Percentiles rank a stretch among this genome's conserved stretches.
Conservation (phyloP, 2,113 vertebrate genomes). For the Sturnus vulgaris region DNA sequence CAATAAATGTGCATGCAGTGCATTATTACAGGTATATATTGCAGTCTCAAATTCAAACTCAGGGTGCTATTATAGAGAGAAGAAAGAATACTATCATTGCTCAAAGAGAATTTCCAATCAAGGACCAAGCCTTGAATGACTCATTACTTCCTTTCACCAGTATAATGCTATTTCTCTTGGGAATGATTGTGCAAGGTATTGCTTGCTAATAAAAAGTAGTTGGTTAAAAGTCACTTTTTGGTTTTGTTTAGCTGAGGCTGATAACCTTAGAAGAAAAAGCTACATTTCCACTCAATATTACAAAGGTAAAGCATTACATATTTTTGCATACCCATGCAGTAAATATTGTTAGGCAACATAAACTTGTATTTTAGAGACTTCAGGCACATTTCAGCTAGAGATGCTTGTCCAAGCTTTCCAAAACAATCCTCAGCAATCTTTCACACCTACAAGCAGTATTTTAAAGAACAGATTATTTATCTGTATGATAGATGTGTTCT, state of each 20-base stretch:
- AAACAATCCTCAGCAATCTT: background rate
- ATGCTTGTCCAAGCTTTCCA: background rate
- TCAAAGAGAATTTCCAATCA: background rate
- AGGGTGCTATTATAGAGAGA: background rate
- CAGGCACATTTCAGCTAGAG: background rate
- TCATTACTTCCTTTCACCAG: background rate
- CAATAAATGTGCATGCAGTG: background rate
- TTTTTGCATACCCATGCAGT: background rate
- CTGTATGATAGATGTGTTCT: background rate
- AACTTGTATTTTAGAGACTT: background rate
- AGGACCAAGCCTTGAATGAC: background rate
- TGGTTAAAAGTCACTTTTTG: background rate
- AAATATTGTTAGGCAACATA: background rate
- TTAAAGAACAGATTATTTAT: background rate
- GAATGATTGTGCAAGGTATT: background rate
- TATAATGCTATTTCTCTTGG: background rate
- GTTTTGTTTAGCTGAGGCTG: background rate
- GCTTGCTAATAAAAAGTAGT: background rate
- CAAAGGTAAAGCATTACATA: background rate
- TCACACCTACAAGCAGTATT: background rate
- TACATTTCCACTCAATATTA: background rate
- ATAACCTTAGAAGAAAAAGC: background rate
- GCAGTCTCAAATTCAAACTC: background rate
- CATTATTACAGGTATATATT: background rate
- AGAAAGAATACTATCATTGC: background rate